Percentiles rank a stretch among this genome's conserved stretches.
These are phyloP conservation scores for Cryptotis parvus DNA, from an alignment of 2,113 vertebrate genomes.

Conservation along the genomic window DNA sequence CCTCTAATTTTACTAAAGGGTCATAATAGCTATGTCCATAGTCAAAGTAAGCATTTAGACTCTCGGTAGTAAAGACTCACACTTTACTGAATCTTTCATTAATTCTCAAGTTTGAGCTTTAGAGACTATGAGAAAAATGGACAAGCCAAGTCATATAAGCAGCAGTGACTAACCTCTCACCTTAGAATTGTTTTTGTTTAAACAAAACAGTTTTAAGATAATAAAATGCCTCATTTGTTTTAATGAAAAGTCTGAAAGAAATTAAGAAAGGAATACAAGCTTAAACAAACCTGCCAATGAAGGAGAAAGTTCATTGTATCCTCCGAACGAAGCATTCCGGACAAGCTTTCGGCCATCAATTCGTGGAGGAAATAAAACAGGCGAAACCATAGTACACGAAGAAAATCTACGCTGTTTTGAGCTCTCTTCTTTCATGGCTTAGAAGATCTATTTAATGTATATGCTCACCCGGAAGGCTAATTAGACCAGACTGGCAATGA, in stretches of 20 bases:
- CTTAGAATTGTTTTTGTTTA: constrained; percentile 47
- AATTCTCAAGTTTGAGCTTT: constrained; percentile 62
- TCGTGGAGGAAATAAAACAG: constrained; percentile 90
- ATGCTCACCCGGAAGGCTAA: constrained; percentile 85
- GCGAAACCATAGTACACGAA: constrained; percentile 92
- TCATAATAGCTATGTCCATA: constrained; percentile 45
- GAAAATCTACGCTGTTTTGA: constrained; percentile 94
- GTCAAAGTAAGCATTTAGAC: constrained; percentile 57
- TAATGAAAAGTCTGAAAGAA: constrained; percentile 72
- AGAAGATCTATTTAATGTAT: constrained; percentile 84
- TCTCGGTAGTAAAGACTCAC: constrained; percentile 15
- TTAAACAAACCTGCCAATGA: constrained; percentile 92
- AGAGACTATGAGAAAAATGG: constrained; percentile 45
- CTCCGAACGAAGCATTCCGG: constrained; percentile 98
- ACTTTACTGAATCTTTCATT: constrained; percentile 46
- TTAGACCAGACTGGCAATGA: constrained; percentile 86
- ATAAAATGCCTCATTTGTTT: constrained; percentile 45
- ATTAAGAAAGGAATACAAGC: constrained; percentile 68
- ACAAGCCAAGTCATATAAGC: background rate
- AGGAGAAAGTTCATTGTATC: constrained; percentile 96
- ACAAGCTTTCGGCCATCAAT: constrained; percentile 95
- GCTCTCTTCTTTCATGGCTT: constrained; percentile 95
- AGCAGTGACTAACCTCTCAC: constrained; percentile 52
- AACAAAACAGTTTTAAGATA: constrained; percentile 43
- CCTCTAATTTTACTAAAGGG: constrained; percentile 61